These are phyloP conservation scores for Epinotia brunnichana DNA, from an alignment of 2,888 invertebrate genomes.

Conservation along the genomic window DNA sequence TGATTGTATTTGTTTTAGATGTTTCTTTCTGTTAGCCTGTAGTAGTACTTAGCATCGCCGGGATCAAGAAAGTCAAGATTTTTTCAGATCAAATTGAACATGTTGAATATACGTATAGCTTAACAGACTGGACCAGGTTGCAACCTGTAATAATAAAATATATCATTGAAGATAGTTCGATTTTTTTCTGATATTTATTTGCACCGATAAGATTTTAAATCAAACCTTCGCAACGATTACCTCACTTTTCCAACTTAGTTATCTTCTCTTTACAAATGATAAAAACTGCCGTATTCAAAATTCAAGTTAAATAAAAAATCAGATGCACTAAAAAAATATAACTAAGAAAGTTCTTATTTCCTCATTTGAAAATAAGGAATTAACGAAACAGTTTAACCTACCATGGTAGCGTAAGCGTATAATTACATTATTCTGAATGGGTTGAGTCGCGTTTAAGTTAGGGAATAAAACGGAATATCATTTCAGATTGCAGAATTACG, in stretches of 20 bases:
- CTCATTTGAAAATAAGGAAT: slow-evolving; percentile 7
- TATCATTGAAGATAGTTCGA: no score
- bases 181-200: no score
- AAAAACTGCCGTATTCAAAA: not conserved
- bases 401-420: slow-evolving; percentile 6
- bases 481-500: slow-evolving; percentile 38
- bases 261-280: not conserved
- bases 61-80: no score
- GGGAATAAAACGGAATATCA: slow-evolving; percentile 36
- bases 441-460: slow-evolving; percentile 12
- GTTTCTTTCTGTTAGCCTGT: no score
- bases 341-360: not conserved
- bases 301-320: not conserved
- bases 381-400: slow-evolving; percentile 11
- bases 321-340: not conserved
- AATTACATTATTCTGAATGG: slow-evolving; percentile 25
- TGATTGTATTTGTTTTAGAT: no score
- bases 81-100: no score
- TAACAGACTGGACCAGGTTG: no score
- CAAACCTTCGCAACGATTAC: no score
- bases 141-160: no score
- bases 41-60: no score
- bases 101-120: no score
- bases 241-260: not conserved
- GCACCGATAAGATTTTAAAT: no score